Evolutionary conservation across 2,888 invertebrate genomes (phyloP).

Genomic region (Adineta ricciae): DNA sequence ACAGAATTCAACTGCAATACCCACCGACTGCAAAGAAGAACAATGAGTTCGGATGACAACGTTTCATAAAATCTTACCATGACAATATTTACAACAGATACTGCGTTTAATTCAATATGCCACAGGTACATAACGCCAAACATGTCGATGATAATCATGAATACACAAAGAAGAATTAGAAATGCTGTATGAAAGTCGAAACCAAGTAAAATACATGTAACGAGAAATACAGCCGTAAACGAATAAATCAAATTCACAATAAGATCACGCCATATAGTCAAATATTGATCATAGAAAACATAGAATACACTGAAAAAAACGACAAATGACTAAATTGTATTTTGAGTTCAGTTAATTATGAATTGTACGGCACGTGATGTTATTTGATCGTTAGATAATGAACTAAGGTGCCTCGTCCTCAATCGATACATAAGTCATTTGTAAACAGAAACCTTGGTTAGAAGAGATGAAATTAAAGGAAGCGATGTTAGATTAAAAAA

Average conservation of each 20-base stretch:
- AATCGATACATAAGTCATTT: too few species aligned
- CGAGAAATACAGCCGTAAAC: constrained; percentile 79
- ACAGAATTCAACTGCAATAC: constrained; percentile 95
- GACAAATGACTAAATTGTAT: too few species aligned
- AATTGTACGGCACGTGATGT: too few species aligned
- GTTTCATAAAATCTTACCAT: constrained; percentile 57
- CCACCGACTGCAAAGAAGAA: constrained; percentile 68
- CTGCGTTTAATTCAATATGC: constrained; percentile 79
- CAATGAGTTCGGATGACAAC: too few species aligned
- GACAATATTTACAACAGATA: constrained; percentile 87
- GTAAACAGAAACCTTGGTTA: too few species aligned
- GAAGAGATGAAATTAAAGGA: too few species aligned
- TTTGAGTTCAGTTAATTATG: too few species aligned
- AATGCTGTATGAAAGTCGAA: constrained; percentile 69
- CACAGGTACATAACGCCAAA: constrained; percentile 83
- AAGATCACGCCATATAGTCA: constrained; percentile 74
- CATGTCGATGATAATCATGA: constrained; percentile 70
- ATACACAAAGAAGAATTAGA: constrained; percentile 63
- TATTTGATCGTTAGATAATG: too few species aligned
- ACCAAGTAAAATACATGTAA: constrained; percentile 74
- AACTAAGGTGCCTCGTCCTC: too few species aligned
- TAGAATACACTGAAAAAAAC: constrained; percentile 23
- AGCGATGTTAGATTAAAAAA: too few species aligned
- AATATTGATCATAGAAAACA: constrained; percentile 86
- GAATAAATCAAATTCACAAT: constrained; percentile 76